Evolutionary conservation across 2,888 invertebrate genomes (phyloP).

Genomic region (Drosophila infuscata): DNA sequence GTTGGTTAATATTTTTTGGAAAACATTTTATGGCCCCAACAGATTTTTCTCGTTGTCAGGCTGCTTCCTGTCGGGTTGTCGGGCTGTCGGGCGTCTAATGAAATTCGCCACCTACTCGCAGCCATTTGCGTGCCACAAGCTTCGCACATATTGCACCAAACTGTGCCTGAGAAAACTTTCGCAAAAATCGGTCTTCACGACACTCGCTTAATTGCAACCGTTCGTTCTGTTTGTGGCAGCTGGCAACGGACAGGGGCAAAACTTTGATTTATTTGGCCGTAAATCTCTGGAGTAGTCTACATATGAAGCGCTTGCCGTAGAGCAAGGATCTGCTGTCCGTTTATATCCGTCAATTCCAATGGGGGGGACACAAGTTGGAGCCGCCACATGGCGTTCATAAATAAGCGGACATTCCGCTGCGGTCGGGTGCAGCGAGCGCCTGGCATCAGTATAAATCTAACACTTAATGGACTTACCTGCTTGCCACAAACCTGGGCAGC

Average conservation of each 20-base stretch:
- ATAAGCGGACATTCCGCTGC: slow-evolving; percentile 38
- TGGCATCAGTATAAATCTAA: slow-evolving; percentile 70
- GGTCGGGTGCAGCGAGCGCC: slow-evolving; percentile 12
- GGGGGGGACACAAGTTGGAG: background rate
- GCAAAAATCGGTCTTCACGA: slow-evolving; percentile 25
- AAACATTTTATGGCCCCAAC: slow-evolving; percentile 69
- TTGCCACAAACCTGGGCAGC: slow-evolving; percentile 9
- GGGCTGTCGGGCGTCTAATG: slow-evolving; percentile 54
- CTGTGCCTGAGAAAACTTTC: slow-evolving; percentile 44
- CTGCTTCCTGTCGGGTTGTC: slow-evolving; percentile 10
- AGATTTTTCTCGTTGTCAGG: slow-evolving; percentile 54
- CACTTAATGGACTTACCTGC: slow-evolving; percentile 70
- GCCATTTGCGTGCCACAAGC: slow-evolving; percentile 24
- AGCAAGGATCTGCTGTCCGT: background rate
- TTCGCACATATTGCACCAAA: slow-evolving; percentile 45
- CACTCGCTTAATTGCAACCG: slow-evolving; percentile 63
- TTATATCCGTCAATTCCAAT: background rate
- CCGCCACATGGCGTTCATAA: slow-evolving; percentile 44
- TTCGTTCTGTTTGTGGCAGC: slow-evolving; percentile 40
- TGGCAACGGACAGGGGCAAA: slow-evolving; percentile 22
- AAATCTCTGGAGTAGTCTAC: slow-evolving; percentile 37
- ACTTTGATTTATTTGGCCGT: slow-evolving; percentile 62
- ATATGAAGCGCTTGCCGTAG: slow-evolving; percentile 12
- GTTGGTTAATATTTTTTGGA: slow-evolving; percentile 48
- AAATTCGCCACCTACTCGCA: slow-evolving; percentile 59